Evolutionary conservation across 1,140 invertebrate genomes (phyloP).

Genomic region (Drosophila carrolli): DNA sequence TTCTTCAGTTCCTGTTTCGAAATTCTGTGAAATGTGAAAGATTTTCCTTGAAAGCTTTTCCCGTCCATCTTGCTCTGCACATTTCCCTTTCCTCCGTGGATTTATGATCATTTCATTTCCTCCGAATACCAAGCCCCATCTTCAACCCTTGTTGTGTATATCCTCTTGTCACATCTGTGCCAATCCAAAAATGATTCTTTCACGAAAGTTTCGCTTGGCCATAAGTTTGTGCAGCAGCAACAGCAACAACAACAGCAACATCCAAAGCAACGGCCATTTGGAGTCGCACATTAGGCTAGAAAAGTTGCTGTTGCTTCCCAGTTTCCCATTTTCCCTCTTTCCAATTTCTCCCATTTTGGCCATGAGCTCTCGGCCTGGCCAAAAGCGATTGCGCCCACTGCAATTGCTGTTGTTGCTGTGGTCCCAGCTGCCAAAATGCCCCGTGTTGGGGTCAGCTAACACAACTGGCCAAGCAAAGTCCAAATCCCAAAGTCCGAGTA

Average conservation of each 20-base stretch:
- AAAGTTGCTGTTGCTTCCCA: conserved; percentile 23
- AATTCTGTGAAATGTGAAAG: neutral
- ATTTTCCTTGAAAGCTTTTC: conserved; percentile 5
- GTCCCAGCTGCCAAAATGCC: conserved; percentile 73
- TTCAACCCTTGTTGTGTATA: conserved; percentile 27
- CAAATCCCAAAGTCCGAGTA: conserved; percentile 40
- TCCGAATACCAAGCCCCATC: conserved; percentile 14
- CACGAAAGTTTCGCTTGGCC: conserved; percentile 48
- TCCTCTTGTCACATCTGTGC: conserved; percentile 55
- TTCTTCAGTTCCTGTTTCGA: neutral
- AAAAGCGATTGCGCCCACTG: conserved; percentile 77
- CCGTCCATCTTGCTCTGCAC: conserved; percentile 18
- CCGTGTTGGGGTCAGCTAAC: conserved; percentile 53
- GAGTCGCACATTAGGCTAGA: conserved; percentile 57
- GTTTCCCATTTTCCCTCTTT: conserved; percentile 6
- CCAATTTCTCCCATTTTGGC: conserved; percentile 24
- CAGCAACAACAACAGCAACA: conserved; percentile 29
- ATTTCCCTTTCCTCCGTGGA: conserved; percentile 8
- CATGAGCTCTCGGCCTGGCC: conserved; percentile 49
- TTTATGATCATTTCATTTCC: conserved; percentile 44
- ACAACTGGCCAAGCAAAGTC: conserved; percentile 43
- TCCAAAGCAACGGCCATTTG: conserved; percentile 7
- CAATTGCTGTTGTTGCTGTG: conserved; percentile 47
- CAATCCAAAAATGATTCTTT: conserved; percentile 58
- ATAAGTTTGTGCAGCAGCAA: conserved; percentile 52